Conservation (phyloP, 2,113 vertebrate genomes). For the Calonectris borealis region DNA sequence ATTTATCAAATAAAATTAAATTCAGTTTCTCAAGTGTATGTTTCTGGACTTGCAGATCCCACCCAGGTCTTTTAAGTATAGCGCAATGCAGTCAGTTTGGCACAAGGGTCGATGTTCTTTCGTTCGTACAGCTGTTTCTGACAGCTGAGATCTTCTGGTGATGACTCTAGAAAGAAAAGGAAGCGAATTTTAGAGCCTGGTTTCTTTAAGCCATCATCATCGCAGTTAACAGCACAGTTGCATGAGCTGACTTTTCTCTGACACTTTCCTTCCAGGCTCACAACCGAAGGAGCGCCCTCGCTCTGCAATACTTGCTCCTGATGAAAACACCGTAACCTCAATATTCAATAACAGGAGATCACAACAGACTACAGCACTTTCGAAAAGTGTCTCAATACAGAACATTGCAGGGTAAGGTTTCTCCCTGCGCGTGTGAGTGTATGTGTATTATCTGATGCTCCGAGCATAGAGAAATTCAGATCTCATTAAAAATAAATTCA, state of each 20-base stretch:
- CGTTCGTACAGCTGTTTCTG: not conserved
- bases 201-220: not conserved
- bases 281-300: slow-evolving; percentile 90
- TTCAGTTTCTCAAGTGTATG: not conserved
- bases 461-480: fast-evolving
- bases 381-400: slow-evolving; percentile 96
- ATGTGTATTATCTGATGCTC: fast-evolving
- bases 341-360: slow-evolving; percentile 76
- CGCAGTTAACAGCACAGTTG: fast-evolving
- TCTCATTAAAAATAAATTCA: not conserved
- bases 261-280: slow-evolving; percentile 67
- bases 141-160: not conserved
- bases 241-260: not conserved
- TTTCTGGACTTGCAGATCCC: not conserved
- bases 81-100: not conserved
- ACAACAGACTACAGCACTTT: slow-evolving; percentile 81
- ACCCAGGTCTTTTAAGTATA: not conserved
- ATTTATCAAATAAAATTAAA: not conserved
- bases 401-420: slow-evolving; percentile 93
- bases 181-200: not conserved
- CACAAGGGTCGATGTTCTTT: fast-evolving
- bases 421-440: fast-evolving
- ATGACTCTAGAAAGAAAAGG: not conserved
- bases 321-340: slow-evolving; percentile 75
- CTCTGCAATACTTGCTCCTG: slow-evolving; percentile 88